These are phyloP conservation scores for Ennomos erosarius DNA, from an alignment of 2,888 invertebrate species.

Conservation along the genomic window DNA sequence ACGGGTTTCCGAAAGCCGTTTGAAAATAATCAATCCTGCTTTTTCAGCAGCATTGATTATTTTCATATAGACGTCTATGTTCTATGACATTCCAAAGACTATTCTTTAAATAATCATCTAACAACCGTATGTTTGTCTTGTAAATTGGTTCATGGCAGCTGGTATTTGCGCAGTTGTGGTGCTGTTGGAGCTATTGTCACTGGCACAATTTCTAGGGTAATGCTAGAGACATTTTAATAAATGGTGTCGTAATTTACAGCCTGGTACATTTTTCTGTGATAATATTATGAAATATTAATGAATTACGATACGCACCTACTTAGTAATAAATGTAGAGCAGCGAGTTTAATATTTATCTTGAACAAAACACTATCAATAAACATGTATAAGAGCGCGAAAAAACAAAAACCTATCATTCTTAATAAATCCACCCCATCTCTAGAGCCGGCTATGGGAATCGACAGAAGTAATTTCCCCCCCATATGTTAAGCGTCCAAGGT, in stretches of 20 bases:
- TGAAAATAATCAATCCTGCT: too few relatives aligned
- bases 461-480: too few relatives aligned
- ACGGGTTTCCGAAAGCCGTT: slow-evolving; percentile 8
- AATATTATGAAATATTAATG: slow-evolving; percentile 5
- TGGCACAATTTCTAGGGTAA: slow-evolving; percentile 73
- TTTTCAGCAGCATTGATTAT: slow-evolving; percentile 14
- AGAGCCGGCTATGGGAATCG: too few relatives aligned
- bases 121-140: slow-evolving; percentile 54
- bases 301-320: too few relatives aligned
- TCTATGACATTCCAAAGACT: slow-evolving; percentile 42
- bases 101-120: slow-evolving; percentile 55
- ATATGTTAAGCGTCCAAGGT: too few relatives aligned
- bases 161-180: slow-evolving; percentile 67
- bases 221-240: slow-evolving; percentile 55
- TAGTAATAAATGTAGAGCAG: too few relatives aligned
- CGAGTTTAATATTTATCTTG: too few relatives aligned
- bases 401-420: too few relatives aligned
- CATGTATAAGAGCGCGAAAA: too few relatives aligned
- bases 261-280: slow-evolving; percentile 14
- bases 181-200: slow-evolving; percentile 60
- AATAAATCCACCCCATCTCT: too few relatives aligned
- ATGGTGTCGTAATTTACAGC: slow-evolving; percentile 41
- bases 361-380: too few relatives aligned
- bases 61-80: slow-evolving; percentile 25
- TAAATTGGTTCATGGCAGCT: slow-evolving; percentile 74